Percentiles rank a stretch among this genome's conserved stretches.
These are phyloP conservation scores for Apaloderma vittatum DNA, from an alignment of 2,113 vertebrate genomes.

Conservation along the genomic window DNA sequence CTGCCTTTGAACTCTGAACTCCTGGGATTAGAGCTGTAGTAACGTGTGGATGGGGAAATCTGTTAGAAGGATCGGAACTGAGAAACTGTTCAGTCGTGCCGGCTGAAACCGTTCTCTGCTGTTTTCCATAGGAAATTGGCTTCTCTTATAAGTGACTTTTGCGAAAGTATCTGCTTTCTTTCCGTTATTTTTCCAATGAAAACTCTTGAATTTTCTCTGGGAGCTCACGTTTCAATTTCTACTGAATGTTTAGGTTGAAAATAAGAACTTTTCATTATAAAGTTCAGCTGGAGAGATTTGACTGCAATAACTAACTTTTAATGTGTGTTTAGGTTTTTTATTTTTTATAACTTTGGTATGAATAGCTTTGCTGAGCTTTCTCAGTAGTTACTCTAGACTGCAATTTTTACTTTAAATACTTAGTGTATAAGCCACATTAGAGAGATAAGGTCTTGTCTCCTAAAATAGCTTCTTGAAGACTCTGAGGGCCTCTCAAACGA, in stretches of 20 bases:
- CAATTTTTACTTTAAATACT: not conserved
- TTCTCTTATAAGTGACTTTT: not conserved
- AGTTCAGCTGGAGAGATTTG: not conserved
- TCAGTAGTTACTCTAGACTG: not conserved
- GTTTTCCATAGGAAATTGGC: not conserved
- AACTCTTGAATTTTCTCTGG: not conserved
- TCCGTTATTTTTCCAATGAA: slow-evolving; percentile 1
- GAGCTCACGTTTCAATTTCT: slow-evolving; percentile 5
- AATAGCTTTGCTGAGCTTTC: not conserved
- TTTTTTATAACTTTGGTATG: not conserved
- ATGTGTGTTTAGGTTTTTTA: not conserved
- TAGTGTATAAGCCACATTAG: not conserved
- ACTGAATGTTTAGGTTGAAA: not conserved
- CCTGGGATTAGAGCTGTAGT: not conserved
- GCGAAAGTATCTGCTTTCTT: not conserved
- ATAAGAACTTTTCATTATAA: not conserved
- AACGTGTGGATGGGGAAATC: not conserved
- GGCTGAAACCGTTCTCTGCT: not conserved
- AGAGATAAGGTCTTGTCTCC: not conserved
- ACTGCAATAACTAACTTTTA: not conserved
- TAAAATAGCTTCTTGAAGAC: not conserved
- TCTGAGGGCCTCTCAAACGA: not conserved
- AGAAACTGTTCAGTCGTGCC: not conserved
- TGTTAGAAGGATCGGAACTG: not conserved
- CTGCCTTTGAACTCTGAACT: not conserved